phyloP scores from a whole-genome alignment of 1,140 invertebrate species.

The Papilio machaon region DNA sequence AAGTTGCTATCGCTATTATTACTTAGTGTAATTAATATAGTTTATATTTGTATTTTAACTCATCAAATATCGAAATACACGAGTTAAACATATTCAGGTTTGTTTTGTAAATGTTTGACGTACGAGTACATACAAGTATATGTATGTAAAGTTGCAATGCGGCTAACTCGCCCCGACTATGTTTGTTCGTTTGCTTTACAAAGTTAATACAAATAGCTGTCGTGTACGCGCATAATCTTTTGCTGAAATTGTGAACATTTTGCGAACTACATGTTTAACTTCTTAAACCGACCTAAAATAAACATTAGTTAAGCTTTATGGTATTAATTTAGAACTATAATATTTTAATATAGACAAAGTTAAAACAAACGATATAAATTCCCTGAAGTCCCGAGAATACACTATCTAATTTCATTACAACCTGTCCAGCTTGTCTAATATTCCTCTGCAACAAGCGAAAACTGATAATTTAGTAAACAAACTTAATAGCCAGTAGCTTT shows the following conservation, averaged over 20 bases:
- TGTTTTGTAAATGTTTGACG: not conserved
- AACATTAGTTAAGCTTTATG: not conserved
- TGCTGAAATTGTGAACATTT: not conserved
- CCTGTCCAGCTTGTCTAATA: not conserved
- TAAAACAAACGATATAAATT: not conserved
- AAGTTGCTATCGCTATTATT: not conserved
- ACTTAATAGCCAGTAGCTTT: not conserved
- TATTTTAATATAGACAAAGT: not conserved
- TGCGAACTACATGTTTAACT: not conserved
- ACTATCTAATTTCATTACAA: not conserved
- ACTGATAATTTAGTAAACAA: not conserved
- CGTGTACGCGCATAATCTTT: constrained; percentile 8
- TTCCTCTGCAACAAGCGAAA: not conserved
- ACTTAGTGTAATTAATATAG: not conserved
- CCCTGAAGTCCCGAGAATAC: not conserved
- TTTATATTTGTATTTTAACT: not conserved
- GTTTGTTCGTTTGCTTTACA: constrained; percentile 11
- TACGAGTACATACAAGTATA: not conserved
- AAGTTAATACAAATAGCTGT: constrained; percentile 2
- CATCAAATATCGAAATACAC: not conserved
- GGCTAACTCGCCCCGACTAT: not conserved
- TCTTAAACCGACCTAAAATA: not conserved
- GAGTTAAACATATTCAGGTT: not conserved
- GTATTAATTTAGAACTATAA: not conserved
- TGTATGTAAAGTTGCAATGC: not conserved